phyloP scores from a whole-genome alignment of 2,888 invertebrate species.

The Drosophila melanosoma region DNA sequence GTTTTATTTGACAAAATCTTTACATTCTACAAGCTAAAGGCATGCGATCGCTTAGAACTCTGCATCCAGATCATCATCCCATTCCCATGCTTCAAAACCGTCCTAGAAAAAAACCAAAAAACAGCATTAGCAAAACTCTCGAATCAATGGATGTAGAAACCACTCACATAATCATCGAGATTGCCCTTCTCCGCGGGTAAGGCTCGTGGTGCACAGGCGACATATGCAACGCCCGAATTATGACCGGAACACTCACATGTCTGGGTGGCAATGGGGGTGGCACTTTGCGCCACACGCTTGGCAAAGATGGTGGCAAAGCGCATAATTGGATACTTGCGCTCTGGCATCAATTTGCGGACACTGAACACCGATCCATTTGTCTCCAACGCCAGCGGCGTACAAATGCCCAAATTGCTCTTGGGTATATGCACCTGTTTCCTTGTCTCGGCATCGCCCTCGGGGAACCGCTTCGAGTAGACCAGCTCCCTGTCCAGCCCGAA shows the following conservation, averaged over 20 bases:
- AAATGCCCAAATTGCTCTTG: slow-evolving; percentile 91
- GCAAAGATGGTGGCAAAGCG: slow-evolving; percentile 89
- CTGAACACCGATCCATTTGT: slow-evolving; percentile 91
- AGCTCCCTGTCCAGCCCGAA: slow-evolving; percentile 91
- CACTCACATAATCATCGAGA: slow-evolving; percentile 82
- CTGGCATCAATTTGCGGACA: slow-evolving; percentile 87
- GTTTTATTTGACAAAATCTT: slow-evolving; percentile 41
- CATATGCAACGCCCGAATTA: slow-evolving; percentile 88
- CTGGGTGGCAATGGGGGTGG: slow-evolving; percentile 87
- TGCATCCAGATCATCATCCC: slow-evolving; percentile 75
- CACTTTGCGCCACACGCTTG: slow-evolving; percentile 88
- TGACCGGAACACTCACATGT: slow-evolving; percentile 90
- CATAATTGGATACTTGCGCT: slow-evolving; percentile 87
- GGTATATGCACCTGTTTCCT: slow-evolving; percentile 91
- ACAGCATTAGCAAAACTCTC: background rate
- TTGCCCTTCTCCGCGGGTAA: slow-evolving; percentile 69
- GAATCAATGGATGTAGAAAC: rapidly evolving
- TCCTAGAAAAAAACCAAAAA: slow-evolving; percentile 64
- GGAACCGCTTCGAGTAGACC: slow-evolving; percentile 93
- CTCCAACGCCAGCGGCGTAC: slow-evolving; percentile 92
- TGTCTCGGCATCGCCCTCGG: slow-evolving; percentile 90
- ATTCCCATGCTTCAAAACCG: slow-evolving; percentile 82
- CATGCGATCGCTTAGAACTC: slow-evolving; percentile 51
- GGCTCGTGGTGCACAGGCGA: slow-evolving; percentile 88
- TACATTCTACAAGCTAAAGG: slow-evolving; percentile 45